Base-by-base conservation (phyloP, 2,113 vertebrate species). In the Salvelinus namaycush region DNA sequence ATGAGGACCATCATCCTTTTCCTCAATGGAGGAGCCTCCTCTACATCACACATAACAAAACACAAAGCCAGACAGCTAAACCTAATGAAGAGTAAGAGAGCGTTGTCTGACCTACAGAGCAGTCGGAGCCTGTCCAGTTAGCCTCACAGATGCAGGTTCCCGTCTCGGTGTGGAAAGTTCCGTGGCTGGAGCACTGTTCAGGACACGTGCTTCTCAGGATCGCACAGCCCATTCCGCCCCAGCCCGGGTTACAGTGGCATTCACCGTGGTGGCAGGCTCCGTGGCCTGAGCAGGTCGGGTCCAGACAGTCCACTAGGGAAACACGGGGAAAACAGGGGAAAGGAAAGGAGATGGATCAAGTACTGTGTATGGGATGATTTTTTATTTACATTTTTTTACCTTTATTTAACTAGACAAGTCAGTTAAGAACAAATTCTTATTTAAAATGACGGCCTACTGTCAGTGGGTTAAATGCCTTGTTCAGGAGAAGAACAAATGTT, bases 241-340 rank as follows among this genome's bases (percentile, higher is more conserved):
- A 99, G 79, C 96, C 97, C 0, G 96, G 95, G 83, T 93, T 97
- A 87, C 98, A 99, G 88, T 99, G 98, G 87, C 98, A 99, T 81
- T 97, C 97, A 0, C 97, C 96, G 0, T 97, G 97, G 89, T 98
- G 96, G 84, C 98, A 99, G 57, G 97, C 84, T 0, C 98, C 98
- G 0, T 98, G 97, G 78, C 92, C 90, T 14, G 97, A 96, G 90
- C 98, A 99, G n/a, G 89, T 87, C 26, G 98, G 96, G 85, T 98
- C 96, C 82, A 96, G 78, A 80, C 98, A 99, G 92, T 99, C 97
- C 76, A 95, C 98, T 99, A 87, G 54, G 68, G 71, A 87, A 18
- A 27, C 22, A 66, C 5, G 18, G 86, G 4, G 81, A 73, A 76
- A 2, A 27, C 4, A 39, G 27, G 14, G 0, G 14, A 9, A 14